These are phyloP conservation scores for Sturnira hondurensis DNA, from an alignment of 2,113 vertebrate genomes.

Conservation along the genomic window DNA sequence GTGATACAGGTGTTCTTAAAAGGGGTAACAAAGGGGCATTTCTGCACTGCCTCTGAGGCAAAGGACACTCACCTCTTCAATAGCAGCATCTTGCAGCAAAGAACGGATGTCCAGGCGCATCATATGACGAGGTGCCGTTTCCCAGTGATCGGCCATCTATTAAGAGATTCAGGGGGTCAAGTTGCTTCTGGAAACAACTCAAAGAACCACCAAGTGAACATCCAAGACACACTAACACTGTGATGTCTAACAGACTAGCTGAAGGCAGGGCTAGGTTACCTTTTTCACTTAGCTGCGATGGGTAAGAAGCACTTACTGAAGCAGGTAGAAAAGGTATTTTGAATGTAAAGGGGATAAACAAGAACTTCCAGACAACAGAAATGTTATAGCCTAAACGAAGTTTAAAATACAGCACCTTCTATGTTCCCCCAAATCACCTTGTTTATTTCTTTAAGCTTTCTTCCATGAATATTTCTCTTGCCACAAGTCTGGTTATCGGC, in stretches of 20 bases:
- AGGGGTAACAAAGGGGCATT: not conserved
- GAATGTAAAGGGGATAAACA: not conserved
- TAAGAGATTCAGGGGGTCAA: constrained; percentile 55
- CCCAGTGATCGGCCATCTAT: constrained; percentile 96
- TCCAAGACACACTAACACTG: not conserved
- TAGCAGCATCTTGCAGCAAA: constrained; percentile 97
- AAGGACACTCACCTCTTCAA: constrained; percentile 90
- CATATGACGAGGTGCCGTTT: constrained; percentile 96
- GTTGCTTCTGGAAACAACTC: constrained; percentile 1
- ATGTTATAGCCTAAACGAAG: not conserved
- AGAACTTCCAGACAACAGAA: not conserved
- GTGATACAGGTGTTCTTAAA: not conserved
- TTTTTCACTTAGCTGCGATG: constrained; percentile 7
- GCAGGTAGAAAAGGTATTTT: not conserved
- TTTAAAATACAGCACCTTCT: not conserved
- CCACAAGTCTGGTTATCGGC: constrained; percentile 94
- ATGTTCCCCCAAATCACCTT: constrained; percentile 84
- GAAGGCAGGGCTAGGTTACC: not conserved
- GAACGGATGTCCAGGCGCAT: constrained; percentile 96
- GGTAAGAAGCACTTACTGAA: constrained; percentile 29
- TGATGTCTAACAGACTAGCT: not conserved
- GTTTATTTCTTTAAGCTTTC: constrained; percentile 92
- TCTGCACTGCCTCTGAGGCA: not conserved
- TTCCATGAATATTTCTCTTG: constrained; percentile 96
- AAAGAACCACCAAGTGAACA: not conserved